Percentiles rank a stretch among this genome's conserved stretches.
Conservation (phyloP, 2,888 invertebrate genomes). For the Acleris literana region DNA sequence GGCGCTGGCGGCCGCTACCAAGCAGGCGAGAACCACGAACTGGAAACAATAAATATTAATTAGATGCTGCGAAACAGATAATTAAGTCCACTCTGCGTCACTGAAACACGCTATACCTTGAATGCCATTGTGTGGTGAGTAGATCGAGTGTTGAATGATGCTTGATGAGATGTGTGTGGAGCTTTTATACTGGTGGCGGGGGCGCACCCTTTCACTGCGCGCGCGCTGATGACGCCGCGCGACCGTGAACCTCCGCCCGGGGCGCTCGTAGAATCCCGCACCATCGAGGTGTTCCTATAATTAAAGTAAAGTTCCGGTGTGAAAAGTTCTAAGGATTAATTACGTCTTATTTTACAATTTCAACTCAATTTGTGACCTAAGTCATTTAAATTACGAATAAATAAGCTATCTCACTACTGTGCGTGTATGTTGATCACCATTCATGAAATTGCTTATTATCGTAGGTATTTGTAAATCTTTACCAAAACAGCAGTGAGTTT, state of each 20-base stretch:
- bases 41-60: constrained; percentile 18
- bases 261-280: constrained; percentile 50
- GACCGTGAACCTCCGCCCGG: constrained; percentile 69
- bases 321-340: too few relatives aligned
- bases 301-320: constrained; percentile 10
- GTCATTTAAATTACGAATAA: too few relatives aligned
- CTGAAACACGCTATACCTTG: constrained; percentile 61
- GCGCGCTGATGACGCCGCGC: constrained; percentile 46
- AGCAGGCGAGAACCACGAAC: constrained; percentile 44
- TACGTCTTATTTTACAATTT: too few relatives aligned
- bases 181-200: constrained; percentile 72
- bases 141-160: constrained; percentile 73
- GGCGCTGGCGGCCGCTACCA: constrained; percentile 42
- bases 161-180: constrained; percentile 59
- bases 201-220: constrained; percentile 77
- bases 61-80: background rate
- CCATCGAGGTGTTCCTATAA: constrained; percentile 15
- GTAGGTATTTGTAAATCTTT: too few relatives aligned
- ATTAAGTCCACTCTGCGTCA: constrained; percentile 25
- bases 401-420: too few relatives aligned
- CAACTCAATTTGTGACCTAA: too few relatives aligned
- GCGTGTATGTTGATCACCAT: too few relatives aligned
- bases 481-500: too few relatives aligned
- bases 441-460: too few relatives aligned
- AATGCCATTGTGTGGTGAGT: constrained; percentile 73